Evolutionary conservation across 2,113 vertebrate genomes (phyloP), one percentile per base, ranked within the genome.

Genomic region (Gobio gobio): DNA sequence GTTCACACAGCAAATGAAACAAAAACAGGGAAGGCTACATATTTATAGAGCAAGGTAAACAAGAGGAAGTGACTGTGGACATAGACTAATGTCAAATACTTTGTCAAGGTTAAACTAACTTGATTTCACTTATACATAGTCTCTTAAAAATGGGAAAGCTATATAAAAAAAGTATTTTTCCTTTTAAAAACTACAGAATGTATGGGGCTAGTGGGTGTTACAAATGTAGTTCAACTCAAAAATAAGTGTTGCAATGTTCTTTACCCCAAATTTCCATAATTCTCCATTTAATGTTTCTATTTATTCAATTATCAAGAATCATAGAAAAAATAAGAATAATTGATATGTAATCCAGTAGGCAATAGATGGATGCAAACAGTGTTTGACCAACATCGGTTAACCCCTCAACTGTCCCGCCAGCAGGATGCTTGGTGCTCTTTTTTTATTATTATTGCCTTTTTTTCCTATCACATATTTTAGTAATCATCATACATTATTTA

Each of bases 41-140:
- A 66, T 81, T 81, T 81, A 81, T 81, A 81, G 36, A 80, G 40
- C 9, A 49, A 16, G 6, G n/a, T 43, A 12, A 45, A 74, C 33
- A 49, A 64, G 63, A 66, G 78, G 61, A 66, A 81, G 78, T 63
- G 58, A 63, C 58, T 18, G 0, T n/a, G 36, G 68, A 72, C 9
- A n/a, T 12, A 22, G 3, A 16, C 36, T 70, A 22, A 43, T 70
- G n/a, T 73, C 70, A 73, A 73, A 45, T 14, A 45, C 20, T n/a
- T 29, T 51, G 33, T 75, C n/a, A 75, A 18, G 7, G 24, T 43
- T 12, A 76, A 76, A 76, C 24, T 76, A 16, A 29, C 47, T 29
- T 76, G 47, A 33, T 76, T 45, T 22, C 26, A 13, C 22, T 49
- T 51, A 26, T 74, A 24, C 12, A 73, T 47, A 1, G 18, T 6